Evolutionary conservation across 2,888 invertebrate genomes (phyloP), one percentile per base, ranked within the genome.

Genomic region (Mythimna loreyi): DNA sequence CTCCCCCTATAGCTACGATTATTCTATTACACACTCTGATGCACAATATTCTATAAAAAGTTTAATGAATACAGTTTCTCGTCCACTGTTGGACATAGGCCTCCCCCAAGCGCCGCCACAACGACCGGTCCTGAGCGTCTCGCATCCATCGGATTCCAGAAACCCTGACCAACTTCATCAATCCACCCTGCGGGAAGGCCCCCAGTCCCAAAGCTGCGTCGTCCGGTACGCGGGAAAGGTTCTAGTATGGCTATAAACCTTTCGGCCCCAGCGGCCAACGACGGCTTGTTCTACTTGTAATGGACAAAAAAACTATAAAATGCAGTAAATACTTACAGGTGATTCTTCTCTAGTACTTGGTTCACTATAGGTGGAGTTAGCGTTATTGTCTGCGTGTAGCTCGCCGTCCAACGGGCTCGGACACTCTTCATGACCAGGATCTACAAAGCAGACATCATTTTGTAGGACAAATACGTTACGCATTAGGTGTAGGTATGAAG

Each of bases 321-420:
- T 43, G 30, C 30, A 30, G 23, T 5, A 45, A 45, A 19, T 55
- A 85, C 91, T 89, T 67, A 95, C 95, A 59, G 94, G 91, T 25
- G 92, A 92, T 40, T 95, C 95, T 53, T 95, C 95, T 75, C 88
- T 90, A 49, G 82, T 90, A 63, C 91, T 92, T 4, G 89, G 79
- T 57, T 94, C 94, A 72, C 85, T 90, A 84, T 92, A 95, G 0
- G 95, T 95, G 43, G 95, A 95, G 87, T 96, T 95, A 49, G 95
- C 95, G 82, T 96, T 96, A 81, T 95, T 95, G 82, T 96, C 95
- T 0, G 93, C 85, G 61, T 84, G 90, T 47, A 93, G 81, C 59
- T 93, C 94, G 21, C 92, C 93, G 72, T 93, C 94, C 72, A 91
- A 67, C 43, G 91, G 90, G 56, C 89, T 90, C 49, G 91, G 80